Percentiles rank a stretch among this genome's conserved stretches.
Evolutionary conservation across 2,797 vertebrate species (phyloP).

Genomic region (Kryptolebias ocellatus): DNA sequence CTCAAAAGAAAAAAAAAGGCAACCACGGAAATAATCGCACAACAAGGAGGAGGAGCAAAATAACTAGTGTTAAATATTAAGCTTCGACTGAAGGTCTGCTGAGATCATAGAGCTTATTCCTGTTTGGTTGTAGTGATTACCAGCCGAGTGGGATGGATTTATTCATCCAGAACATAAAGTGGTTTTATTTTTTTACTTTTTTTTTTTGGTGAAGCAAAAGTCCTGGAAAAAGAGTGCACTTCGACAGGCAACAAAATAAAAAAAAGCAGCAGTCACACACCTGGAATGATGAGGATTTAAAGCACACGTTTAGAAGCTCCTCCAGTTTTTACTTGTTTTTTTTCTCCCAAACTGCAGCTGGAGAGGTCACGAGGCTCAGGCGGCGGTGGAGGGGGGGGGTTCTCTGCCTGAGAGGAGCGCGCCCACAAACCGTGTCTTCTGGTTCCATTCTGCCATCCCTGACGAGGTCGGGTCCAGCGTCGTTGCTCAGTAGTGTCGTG

Average conservation of each 20-base stretch:
- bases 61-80: conserved; percentile 34
- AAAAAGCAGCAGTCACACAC: conserved; percentile 66
- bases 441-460: conserved; percentile 25
- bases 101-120: conserved; percentile 69
- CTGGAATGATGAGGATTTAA: conserved; percentile 72
- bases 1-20: conserved; percentile 57
- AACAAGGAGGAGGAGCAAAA: conserved; percentile 45
- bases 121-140: conserved; percentile 61
- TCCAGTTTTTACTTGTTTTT: conserved; percentile 12
- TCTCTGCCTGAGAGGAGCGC: conserved; percentile 74
- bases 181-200: not conserved
- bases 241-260: conserved; percentile 12
- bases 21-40: conserved; percentile 71
- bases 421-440: conserved; percentile 35
- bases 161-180: conserved; percentile 19
- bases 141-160: conserved; percentile 41
- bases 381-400: conserved; percentile 35
- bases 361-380: conserved; percentile 55
- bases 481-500: conserved; percentile 29
- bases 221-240: conserved; percentile 51
- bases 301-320: conserved; percentile 66
- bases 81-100: conserved; percentile 41
- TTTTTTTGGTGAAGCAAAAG: conserved; percentile 47
- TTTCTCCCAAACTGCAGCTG: conserved; percentile 30
- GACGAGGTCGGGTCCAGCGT: conserved; percentile 58